A percentile compares a stretch with the other conserved stretches of the same genome.
Conservation (phyloP, 92 coral and sea anemone species). For the Heteractis magnifica region DNA sequence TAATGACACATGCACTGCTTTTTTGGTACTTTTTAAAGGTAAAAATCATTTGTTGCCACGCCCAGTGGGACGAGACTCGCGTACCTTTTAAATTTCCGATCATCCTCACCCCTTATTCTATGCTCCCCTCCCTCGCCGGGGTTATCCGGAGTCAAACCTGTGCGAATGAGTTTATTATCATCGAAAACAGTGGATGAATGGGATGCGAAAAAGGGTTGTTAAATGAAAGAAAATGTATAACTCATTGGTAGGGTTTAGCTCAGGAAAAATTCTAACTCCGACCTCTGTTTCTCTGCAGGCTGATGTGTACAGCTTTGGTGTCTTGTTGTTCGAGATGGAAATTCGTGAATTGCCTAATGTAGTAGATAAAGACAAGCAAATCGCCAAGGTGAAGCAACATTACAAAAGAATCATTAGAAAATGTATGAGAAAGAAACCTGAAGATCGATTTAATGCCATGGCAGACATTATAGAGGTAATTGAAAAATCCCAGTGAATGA, state of each 20-base stretch:
- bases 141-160: no score
- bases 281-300: constrained; percentile 72
- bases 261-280: constrained; percentile 56
- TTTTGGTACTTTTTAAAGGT: no score
- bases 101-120: no score
- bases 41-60: no score
- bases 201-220: constrained; percentile 38
- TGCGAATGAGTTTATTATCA: no score
- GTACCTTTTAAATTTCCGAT: no score
- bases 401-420: background rate
- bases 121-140: no score
- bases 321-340: constrained; percentile 71
- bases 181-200: no score
- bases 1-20: no score
- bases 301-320: constrained; percentile 82
- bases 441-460: background rate
- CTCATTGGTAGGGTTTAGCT: constrained; percentile 79
- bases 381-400: background rate
- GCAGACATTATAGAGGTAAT: background rate
- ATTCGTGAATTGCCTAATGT: constrained; percentile 20
- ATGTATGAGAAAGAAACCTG: background rate
- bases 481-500: no score
- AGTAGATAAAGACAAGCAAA: background rate
- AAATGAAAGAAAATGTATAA: constrained; percentile 68
- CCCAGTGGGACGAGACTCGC: no score